Conservation (phyloP, 64 coral and sea anemone species). For the Catalaphyllia jardinei region DNA sequence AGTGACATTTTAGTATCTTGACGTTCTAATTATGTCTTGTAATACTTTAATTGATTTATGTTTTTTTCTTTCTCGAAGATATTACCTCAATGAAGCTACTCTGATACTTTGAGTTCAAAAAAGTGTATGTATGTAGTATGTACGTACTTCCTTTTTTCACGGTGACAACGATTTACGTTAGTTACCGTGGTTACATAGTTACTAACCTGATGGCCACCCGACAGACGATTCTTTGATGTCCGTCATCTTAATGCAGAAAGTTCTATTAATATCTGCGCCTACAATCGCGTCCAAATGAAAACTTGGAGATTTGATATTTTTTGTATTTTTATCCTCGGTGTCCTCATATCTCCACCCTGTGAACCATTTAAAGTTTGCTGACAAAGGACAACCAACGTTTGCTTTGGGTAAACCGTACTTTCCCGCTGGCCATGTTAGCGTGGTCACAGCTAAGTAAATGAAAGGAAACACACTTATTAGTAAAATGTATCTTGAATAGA, state of each 20-base stretch:
- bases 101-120: too few species aligned
- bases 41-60: too few species aligned
- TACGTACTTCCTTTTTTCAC: too few species aligned
- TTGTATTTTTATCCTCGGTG: background rate
- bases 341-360: slow-evolving; percentile 45
- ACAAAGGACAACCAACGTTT: slow-evolving; percentile 20
- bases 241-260: slow-evolving; percentile 16
- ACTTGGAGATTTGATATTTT: background rate
- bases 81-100: too few species aligned
- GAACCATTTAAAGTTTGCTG: background rate
- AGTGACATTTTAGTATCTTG: too few species aligned
- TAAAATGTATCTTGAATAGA: too few species aligned
- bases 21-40: too few species aligned
- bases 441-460: background rate
- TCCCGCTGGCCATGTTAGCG: slow-evolving; percentile 14
- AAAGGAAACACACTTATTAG: background rate
- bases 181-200: background rate
- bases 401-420: slow-evolving; percentile 20
- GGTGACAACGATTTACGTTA: background rate
- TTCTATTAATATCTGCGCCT: slow-evolving; percentile 9
- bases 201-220: slow-evolving; percentile 9
- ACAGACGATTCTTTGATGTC: background rate
- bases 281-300: slow-evolving; percentile 25
- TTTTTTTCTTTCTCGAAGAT: too few species aligned
- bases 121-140: too few species aligned